Evolutionary conservation across 1,140 invertebrate species (phyloP).

Genomic region (Magallana ariakensis): DNA sequence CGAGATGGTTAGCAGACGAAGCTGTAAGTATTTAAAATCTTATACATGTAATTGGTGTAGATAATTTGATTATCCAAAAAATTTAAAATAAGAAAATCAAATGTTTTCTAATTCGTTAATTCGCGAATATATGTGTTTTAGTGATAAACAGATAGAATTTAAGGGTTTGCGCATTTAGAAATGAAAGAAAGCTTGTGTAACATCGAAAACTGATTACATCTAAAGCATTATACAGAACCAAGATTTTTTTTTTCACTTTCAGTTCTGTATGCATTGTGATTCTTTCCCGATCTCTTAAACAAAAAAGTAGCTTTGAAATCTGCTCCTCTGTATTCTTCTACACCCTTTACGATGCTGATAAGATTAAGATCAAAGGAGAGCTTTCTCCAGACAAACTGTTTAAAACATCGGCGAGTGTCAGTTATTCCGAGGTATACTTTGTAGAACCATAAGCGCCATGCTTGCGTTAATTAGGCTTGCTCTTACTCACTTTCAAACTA

Average conservation of each 20-base stretch:
- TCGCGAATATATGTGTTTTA: no score
- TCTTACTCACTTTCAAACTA: background rate
- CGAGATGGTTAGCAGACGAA: background rate
- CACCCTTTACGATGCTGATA: background rate
- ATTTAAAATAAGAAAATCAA: background rate
- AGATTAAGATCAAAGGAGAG: background rate
- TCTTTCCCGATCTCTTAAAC: background rate
- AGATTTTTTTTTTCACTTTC: no score
- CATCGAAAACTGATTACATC: no score
- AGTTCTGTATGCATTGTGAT: no score
- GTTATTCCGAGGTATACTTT: background rate
- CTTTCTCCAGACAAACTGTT: background rate
- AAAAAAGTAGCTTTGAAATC: conserved; percentile 25
- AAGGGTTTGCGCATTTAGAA: no score
- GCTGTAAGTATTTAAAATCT: background rate
- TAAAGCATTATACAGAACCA: no score
- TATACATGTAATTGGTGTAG: no score
- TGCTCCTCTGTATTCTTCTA: background rate
- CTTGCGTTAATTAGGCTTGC: background rate
- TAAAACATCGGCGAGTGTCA: background rate
- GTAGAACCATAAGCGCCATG: background rate
- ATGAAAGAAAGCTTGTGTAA: no score
- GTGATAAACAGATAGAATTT: no score
- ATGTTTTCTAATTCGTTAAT: no score
- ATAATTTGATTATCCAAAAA: background rate